Evolutionary conservation across 2,797 vertebrate genomes (phyloP), one percentile per base, ranked within the genome.

Genomic region (Hapalemur alaotrensis): DNA sequence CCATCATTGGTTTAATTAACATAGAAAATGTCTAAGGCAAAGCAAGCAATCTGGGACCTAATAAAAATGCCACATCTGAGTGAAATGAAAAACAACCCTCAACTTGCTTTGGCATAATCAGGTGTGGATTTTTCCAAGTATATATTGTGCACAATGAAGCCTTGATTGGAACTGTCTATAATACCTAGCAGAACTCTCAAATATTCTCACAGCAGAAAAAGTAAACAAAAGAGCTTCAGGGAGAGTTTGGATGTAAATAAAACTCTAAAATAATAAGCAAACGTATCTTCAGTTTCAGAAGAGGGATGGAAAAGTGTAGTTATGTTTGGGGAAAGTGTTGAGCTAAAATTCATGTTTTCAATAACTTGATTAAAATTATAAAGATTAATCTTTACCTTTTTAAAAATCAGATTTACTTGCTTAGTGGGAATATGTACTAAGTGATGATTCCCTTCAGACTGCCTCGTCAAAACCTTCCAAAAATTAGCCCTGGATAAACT

Each of bases 1-100:
- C 70, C 15, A 86, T 97, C 48, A 81, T 59, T 41, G 32, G 14
- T 89, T 98, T 95, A 96, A 96, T 76, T 89, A 97, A 48, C n/a
- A 80, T 7, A 59, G 70, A 79, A 86, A 76, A 94, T 95, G 20
- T 97, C 95, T 87, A 96, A 92, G 92, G 83, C 0, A 12, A 76
- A 80, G 63, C 43, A 94, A 97, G 78, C 75, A 92, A 97, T 17
- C 41, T 17, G 76, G 75, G 86, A 83, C 50, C 70, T 96, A 84
- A 96, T 93, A 90, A 93, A 96, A 96, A 89, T 54, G 57, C 89
- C 38, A 70, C 89, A 89, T 57, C 54, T 43, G 75, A 93, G 41
- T 32, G 35, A 96, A 90, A 97, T 69, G 65, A 94, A 93, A 96
- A 93, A 81, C 80, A 96, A 23, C 22, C 35, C 20, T 94, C 50